A percentile compares a stretch with the other conserved stretches of the same genome.
Conservation (phyloP, 2,888 invertebrate genomes). For the Callimorpha dominula region DNA sequence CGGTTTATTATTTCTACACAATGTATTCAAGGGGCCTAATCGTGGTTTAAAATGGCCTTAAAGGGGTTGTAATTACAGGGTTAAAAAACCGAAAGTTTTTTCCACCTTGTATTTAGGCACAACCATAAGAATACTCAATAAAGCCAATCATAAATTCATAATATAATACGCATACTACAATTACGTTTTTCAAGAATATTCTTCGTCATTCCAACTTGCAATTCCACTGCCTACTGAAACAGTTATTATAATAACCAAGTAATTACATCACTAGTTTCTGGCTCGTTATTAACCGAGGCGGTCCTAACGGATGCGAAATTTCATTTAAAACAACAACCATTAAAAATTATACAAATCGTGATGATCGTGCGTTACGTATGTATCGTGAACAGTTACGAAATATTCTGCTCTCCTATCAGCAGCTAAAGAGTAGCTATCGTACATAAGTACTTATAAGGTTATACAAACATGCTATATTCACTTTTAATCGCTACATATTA, state of each 20-base stretch:
- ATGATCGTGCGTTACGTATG: constrained; percentile 54
- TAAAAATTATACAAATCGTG: constrained; percentile 53
- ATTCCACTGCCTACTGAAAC: constrained; percentile 7
- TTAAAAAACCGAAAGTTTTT: too few relatives aligned
- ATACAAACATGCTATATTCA: not conserved
- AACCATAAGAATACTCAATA: too few relatives aligned
- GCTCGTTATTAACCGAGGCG: constrained; percentile 19
- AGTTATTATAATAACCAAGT: constrained; percentile 23
- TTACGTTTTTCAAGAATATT: constrained; percentile 8
- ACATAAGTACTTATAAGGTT: not conserved
- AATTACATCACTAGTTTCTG: constrained; percentile 32
- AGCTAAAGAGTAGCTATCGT: constrained; percentile 8
- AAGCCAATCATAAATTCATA: too few relatives aligned
- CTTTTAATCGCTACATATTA: too few relatives aligned
- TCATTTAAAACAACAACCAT: constrained; percentile 46
- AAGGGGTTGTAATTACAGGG: too few relatives aligned
- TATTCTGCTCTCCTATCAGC: constrained; percentile 21
- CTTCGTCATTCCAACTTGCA: constrained; percentile 13
- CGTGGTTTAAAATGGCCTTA: too few relatives aligned
- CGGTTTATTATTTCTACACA: too few relatives aligned
- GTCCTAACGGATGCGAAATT: constrained; percentile 38
- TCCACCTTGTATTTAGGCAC: too few relatives aligned
- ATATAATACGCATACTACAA: not conserved
- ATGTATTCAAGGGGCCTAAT: too few relatives aligned
- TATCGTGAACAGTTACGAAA: constrained; percentile 45